A percentile compares a stretch with the other conserved stretches of the same genome.
Evolutionary conservation across 2,113 vertebrate species (phyloP).

Genomic region (Peromyscus leucopus): DNA sequence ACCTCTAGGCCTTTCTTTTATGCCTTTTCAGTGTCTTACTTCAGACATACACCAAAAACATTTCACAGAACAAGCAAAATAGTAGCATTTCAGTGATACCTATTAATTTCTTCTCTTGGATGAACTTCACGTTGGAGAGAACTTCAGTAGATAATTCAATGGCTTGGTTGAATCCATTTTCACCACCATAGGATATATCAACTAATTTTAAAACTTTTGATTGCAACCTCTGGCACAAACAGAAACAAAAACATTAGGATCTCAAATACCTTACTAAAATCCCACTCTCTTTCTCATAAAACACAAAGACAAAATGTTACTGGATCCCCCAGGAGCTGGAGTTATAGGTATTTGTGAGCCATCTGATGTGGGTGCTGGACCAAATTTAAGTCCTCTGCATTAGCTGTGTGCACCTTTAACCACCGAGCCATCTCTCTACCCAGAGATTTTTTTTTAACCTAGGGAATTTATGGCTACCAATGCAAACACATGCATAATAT

Average conservation of each 20-base stretch:
- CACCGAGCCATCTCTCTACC: neutral
- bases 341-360: neutral
- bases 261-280: conserved; percentile 53
- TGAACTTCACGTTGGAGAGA: conserved; percentile 99
- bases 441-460: conserved; percentile 6
- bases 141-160: conserved; percentile 99
- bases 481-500: neutral
- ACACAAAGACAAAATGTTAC: neutral
- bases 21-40: conserved; percentile 31
- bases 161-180: conserved; percentile 99
- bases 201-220: conserved; percentile 99
- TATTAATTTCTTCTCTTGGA: conserved; percentile 99
- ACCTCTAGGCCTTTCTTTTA: neutral
- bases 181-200: conserved; percentile 99
- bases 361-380: neutral
- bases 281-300: neutral
- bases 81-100: conserved; percentile 86
- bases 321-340: neutral
- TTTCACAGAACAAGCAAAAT: conserved; percentile 39
- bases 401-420: neutral
- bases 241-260: conserved; percentile 65
- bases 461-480: neutral
- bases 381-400: neutral
- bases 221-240: conserved; percentile 94
- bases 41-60: conserved; percentile 3